Conservation (phyloP, 2,888 invertebrate species). For the Cantharis flavilabris region DNA sequence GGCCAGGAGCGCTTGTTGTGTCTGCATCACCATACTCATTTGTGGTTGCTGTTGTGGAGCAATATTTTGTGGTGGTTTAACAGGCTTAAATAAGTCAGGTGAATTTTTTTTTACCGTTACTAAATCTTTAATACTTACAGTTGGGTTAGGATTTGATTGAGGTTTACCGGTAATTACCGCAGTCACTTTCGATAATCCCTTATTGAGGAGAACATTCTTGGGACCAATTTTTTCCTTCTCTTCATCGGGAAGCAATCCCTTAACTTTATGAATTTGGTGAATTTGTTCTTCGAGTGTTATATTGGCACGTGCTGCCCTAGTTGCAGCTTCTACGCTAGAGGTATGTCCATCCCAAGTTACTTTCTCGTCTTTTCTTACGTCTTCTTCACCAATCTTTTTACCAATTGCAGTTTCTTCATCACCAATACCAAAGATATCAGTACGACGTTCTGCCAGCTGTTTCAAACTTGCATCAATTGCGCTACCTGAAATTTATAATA, state of each 20-base stretch:
- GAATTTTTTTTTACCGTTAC: constrained; percentile 10
- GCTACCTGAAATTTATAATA: constrained; percentile 61
- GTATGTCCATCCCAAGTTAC: constrained; percentile 99
- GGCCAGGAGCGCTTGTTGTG: constrained; percentile 57
- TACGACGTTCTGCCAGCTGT: constrained; percentile 96
- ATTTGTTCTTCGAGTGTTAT: constrained; percentile 97
- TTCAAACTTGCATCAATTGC: constrained; percentile 97
- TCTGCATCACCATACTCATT: constrained; percentile 41
- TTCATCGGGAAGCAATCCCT: constrained; percentile 91
- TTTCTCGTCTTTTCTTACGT: constrained; percentile 82
- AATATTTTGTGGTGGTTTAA: constrained; percentile 54
- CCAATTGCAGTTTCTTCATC: constrained; percentile 99
- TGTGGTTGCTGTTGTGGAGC: constrained; percentile 48
- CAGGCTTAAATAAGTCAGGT: constrained; percentile 33
- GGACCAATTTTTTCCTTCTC: constrained; percentile 98
- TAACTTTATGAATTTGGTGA: constrained; percentile 93
- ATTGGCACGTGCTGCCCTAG: constrained; percentile 90
- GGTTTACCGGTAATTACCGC: constrained; percentile 55
- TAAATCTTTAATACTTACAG: constrained; percentile 12
- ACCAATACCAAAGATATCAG: constrained; percentile 99
- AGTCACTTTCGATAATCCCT: constrained; percentile 48
- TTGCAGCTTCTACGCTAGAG: constrained; percentile 94
- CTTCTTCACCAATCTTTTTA: constrained; percentile 93
- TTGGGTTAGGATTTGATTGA: constrained; percentile 43
- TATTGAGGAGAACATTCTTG: constrained; percentile 65